Evolutionary conservation across 1,140 invertebrate genomes (phyloP).

Genomic region (Philotrypesis tridentata): DNA sequence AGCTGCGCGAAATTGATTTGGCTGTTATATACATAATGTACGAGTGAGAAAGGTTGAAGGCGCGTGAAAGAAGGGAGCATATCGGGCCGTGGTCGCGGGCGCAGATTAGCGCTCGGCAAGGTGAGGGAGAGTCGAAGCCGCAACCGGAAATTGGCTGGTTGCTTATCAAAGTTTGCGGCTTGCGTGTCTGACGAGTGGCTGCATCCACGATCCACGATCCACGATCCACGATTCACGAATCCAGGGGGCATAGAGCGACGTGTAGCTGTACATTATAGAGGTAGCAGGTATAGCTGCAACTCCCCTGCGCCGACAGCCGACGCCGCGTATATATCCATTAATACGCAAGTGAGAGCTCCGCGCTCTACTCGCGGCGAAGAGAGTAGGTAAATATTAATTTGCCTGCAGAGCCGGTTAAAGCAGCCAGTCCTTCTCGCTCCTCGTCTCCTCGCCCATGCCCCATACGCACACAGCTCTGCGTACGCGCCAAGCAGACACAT

Average conservation of each 20-base stretch:
- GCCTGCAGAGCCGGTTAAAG: conserved; percentile 56
- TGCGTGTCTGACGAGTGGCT: conserved; percentile 71
- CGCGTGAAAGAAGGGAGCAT: too few relatives aligned
- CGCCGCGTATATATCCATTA: conserved; percentile 66
- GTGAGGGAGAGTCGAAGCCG: conserved; percentile 59
- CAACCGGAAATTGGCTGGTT: conserved; percentile 74
- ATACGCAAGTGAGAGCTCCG: conserved; percentile 64
- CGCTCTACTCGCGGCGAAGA: background rate
- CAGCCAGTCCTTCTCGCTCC: too few relatives aligned
- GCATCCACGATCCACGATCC: too few relatives aligned
- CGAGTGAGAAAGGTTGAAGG: too few relatives aligned
- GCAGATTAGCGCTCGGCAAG: too few relatives aligned
- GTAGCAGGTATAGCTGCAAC: too few relatives aligned
- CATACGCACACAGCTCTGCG: too few relatives aligned
- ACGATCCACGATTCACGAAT: too few relatives aligned
- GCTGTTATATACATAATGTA: background rate
- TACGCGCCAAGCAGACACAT: background rate
- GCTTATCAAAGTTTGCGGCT: conserved; percentile 74
- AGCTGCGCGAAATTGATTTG: too few relatives aligned
- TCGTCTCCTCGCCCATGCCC: too few relatives aligned
- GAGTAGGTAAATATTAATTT: conserved; percentile 74
- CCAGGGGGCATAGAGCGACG: too few relatives aligned
- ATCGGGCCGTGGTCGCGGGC: background rate
- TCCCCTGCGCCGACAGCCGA: conserved; percentile 5
- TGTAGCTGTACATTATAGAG: background rate